Percentiles rank a stretch among this genome's conserved stretches.
These are phyloP conservation scores for Apostichopus parvimensis DNA, from an alignment of 35 echinoderm and acorn worm species.

Conservation along the genomic window DNA sequence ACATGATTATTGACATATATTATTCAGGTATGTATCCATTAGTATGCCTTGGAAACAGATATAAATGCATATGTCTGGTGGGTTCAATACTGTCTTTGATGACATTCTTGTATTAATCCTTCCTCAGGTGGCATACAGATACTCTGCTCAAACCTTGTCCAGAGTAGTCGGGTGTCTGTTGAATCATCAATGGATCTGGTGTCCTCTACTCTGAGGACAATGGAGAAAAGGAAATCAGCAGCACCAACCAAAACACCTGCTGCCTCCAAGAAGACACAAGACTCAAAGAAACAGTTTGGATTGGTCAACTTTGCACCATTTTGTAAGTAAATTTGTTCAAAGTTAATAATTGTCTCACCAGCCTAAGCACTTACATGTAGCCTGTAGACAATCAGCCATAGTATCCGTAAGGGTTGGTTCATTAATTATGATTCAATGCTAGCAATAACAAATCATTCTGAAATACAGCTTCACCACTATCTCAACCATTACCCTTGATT, in stretches of 20 bases:
- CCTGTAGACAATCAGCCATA: too few relatives aligned
- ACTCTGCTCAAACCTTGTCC: conserved; percentile 84
- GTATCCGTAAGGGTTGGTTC: too few relatives aligned
- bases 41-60: too few relatives aligned
- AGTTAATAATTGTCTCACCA: background rate
- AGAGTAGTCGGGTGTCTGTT: conserved; percentile 78
- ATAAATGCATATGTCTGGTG: too few relatives aligned
- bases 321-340: conserved; percentile 63
- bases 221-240: conserved; percentile 55
- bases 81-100: too few relatives aligned
- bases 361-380: too few relatives aligned
- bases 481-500: too few relatives aligned
- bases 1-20: too few relatives aligned
- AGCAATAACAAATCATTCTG: too few relatives aligned
- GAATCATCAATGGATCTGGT: conserved; percentile 80
- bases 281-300: conserved; percentile 78
- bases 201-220: conserved; percentile 78
- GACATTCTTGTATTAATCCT: background rate
- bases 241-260: conserved; percentile 32
- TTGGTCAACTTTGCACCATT: conserved; percentile 95
- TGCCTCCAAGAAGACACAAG: conserved; percentile 54
- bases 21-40: background rate
- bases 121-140: conserved; percentile 82
- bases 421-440: too few relatives aligned
- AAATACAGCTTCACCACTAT: too few relatives aligned